A percentile compares a stretch with the other conserved stretches of the same genome.
Evolutionary conservation across 2,113 vertebrate genomes (phyloP).

Genomic region (Genyomyrus donnyi): DNA sequence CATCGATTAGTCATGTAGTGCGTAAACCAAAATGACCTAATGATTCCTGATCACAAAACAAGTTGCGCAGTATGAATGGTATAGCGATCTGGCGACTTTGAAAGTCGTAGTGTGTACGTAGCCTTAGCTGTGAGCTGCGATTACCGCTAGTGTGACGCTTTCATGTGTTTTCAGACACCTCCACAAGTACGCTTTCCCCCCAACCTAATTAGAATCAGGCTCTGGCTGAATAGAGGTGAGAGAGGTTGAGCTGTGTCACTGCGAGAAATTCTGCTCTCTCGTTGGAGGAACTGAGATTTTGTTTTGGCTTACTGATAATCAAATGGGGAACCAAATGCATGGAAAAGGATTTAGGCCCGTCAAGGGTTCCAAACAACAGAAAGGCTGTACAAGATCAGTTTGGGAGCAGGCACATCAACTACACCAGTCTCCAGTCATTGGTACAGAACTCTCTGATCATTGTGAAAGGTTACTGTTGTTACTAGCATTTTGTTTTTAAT

Average conservation of each 20-base stretch:
- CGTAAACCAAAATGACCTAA: too few species aligned
- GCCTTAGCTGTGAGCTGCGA: neutral
- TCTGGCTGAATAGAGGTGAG: neutral
- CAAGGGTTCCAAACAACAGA: neutral
- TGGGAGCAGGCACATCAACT: neutral
- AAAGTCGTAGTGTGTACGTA: neutral
- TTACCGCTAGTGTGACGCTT: neutral
- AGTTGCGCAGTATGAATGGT: too few species aligned
- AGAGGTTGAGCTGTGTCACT: neutral
- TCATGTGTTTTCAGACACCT: neutral
- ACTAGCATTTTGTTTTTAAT: neutral
- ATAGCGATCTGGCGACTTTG: too few species aligned
- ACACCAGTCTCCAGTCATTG: neutral
- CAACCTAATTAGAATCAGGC: neutral
- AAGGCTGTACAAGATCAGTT: neutral
- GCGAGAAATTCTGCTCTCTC: neutral
- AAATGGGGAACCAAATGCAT: neutral
- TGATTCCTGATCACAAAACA: too few species aligned
- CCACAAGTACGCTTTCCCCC: neutral
- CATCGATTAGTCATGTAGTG: too few species aligned
- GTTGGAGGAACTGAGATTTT: neutral
- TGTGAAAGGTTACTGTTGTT: neutral
- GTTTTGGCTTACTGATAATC: neutral
- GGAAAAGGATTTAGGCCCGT: neutral
- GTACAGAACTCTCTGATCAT: neutral